Conservation (phyloP, 2,888 invertebrate species). For the Drosophila multiciliata region DNA sequence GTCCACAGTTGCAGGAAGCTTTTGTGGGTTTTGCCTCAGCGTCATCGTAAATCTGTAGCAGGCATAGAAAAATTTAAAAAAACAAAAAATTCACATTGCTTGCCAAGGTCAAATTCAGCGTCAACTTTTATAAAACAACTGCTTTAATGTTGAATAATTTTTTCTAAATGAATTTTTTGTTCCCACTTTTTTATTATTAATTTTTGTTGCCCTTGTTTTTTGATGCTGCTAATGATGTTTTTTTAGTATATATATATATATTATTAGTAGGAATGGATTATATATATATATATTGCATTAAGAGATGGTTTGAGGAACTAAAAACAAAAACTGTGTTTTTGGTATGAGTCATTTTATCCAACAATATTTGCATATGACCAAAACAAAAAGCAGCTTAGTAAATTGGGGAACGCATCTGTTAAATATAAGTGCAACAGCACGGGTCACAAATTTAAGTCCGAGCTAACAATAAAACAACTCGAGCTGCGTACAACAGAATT, state of each 20-base stretch:
- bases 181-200: neutral
- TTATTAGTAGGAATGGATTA: neutral
- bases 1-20: slow-evolving; percentile 47
- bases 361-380: slow-evolving; percentile 6
- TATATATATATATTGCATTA: neutral
- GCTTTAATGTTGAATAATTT: slow-evolving; percentile 34
- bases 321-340: neutral
- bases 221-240: slow-evolving; percentile 51
- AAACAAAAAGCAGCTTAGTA: slow-evolving; percentile 8
- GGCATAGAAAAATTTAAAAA: slow-evolving; percentile 21
- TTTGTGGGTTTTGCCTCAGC: slow-evolving; percentile 56
- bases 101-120: slow-evolving; percentile 62
- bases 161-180: slow-evolving; percentile 23
- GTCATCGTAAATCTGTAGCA: slow-evolving; percentile 43
- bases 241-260: neutral
- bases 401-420: slow-evolving; percentile 17
- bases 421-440: slow-evolving; percentile 51
- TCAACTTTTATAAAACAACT: slow-evolving; percentile 36
- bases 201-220: slow-evolving; percentile 18
- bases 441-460: slow-evolving; percentile 48
- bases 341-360: neutral
- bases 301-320: neutral
- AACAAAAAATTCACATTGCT: slow-evolving; percentile 38
- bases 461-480: slow-evolving; percentile 53
- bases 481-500: slow-evolving; percentile 31